phyloP scores from a whole-genome alignment of 2,113 vertebrate species.

The Amazona guildingii region DNA sequence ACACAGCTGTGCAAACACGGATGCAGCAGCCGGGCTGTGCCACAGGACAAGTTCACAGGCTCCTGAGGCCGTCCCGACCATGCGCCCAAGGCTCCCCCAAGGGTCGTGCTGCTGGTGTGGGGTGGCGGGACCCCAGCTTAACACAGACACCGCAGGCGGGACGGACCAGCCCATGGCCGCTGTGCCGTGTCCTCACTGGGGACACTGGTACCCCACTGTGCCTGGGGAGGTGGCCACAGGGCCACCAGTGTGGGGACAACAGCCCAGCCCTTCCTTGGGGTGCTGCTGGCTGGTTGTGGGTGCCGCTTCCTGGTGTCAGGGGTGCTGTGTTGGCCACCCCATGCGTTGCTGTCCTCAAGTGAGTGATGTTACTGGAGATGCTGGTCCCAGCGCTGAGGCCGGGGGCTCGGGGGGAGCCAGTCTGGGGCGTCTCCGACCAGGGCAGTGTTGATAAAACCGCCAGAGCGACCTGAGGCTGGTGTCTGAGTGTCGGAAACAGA shows the following conservation, averaged over 20 bases:
- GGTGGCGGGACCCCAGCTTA: not conserved
- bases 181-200: accelerated
- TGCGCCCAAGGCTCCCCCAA: not conserved
- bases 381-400: not conserved
- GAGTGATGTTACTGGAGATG: not conserved
- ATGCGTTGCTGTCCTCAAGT: not conserved
- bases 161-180: not conserved
- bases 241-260: not conserved
- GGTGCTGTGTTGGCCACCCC: not conserved
- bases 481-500: conserved; percentile 65
- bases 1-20: conserved; percentile 57
- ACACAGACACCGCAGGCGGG: not conserved
- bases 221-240: accelerated
- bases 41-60: not conserved
- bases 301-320: accelerated
- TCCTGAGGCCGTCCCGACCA: not conserved
- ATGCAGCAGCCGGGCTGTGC: not conserved
- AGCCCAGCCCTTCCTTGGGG: not conserved
- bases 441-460: conserved; percentile 28
- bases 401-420: not conserved
- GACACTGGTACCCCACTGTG: not conserved
- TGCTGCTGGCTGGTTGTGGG: not conserved
- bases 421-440: not conserved
- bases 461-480: conserved; percentile 39
- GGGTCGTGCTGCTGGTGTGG: accelerated